These are phyloP conservation scores for Smutsia temminckii DNA, from an alignment of 2,797 vertebrate species.

Conservation along the genomic window DNA sequence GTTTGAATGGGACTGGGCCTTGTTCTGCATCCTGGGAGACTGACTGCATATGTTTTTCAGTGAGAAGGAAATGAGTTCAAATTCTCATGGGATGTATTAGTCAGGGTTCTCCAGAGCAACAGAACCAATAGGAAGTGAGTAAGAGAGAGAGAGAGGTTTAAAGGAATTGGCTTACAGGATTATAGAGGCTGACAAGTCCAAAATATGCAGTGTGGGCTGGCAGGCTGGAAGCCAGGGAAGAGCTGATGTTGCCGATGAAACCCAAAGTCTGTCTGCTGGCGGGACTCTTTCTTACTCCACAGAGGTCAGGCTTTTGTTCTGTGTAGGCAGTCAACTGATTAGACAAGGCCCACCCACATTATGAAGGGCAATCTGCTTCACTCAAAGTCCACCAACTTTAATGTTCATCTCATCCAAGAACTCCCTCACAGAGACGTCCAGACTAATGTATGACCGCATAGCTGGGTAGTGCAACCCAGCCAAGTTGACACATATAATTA, in stretches of 20 bases:
- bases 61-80: background rate
- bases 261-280: background rate
- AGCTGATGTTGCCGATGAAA: fast-evolving
- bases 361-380: background rate
- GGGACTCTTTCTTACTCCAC: background rate
- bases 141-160: background rate
- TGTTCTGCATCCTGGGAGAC: fast-evolving
- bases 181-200: background rate
- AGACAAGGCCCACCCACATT: background rate
- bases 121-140: background rate
- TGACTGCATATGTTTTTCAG: background rate
- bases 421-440: background rate
- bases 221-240: background rate
- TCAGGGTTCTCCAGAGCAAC: background rate
- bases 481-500: background rate
- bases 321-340: background rate
- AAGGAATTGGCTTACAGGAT: background rate
- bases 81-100: background rate
- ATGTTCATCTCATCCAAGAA: background rate
- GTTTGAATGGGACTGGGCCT: no score
- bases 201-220: background rate
- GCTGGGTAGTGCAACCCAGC: background rate
- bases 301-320: background rate
- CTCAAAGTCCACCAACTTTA: background rate
- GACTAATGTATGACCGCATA: background rate